Conservation (phyloP, 2,113 vertebrate genomes). For the Bostrychus sinensis region DNA sequence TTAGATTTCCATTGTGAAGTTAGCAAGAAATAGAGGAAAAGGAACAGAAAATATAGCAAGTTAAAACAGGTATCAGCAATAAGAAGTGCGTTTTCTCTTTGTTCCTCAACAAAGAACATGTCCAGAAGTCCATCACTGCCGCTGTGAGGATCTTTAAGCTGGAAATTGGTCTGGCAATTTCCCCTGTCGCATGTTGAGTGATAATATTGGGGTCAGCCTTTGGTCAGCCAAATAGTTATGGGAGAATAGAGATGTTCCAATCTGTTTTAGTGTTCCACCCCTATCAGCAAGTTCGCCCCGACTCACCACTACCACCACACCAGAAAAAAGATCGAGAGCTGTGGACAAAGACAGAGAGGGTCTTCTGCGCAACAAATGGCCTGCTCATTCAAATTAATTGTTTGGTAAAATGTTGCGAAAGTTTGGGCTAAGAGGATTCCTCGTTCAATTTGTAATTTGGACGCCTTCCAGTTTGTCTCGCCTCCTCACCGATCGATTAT, state of each 20-base stretch:
- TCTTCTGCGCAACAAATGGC: conserved; percentile 20
- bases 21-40: too few relatives aligned
- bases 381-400: conserved; percentile 65
- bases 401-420: conserved; percentile 65
- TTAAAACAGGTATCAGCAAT: background rate
- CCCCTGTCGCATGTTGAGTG: conserved; percentile 61
- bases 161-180: conserved; percentile 58
- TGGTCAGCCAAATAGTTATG: conserved; percentile 71
- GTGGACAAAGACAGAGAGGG: conserved; percentile 3
- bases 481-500: conserved; percentile 60
- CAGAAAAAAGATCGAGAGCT: conserved; percentile 8
- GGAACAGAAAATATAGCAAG: background rate
- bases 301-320: conserved; percentile 33
- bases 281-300: conserved; percentile 65
- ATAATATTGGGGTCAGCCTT: conserved; percentile 65
- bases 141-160: conserved; percentile 35
- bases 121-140: conserved; percentile 16
- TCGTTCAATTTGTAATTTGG: conserved; percentile 72
- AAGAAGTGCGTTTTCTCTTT: conserved; percentile 15
- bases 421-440: conserved; percentile 61
- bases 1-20: too few relatives aligned
- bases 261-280: conserved; percentile 66
- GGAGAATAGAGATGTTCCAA: conserved; percentile 56
- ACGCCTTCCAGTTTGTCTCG: conserved; percentile 70
- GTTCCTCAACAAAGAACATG: conserved; percentile 22